A percentile compares a stretch with the other conserved stretches of the same genome.
These are phyloP conservation scores for Epinephelus cyanopodus DNA, from an alignment of 2,113 vertebrate genomes.

Conservation along the genomic window DNA sequence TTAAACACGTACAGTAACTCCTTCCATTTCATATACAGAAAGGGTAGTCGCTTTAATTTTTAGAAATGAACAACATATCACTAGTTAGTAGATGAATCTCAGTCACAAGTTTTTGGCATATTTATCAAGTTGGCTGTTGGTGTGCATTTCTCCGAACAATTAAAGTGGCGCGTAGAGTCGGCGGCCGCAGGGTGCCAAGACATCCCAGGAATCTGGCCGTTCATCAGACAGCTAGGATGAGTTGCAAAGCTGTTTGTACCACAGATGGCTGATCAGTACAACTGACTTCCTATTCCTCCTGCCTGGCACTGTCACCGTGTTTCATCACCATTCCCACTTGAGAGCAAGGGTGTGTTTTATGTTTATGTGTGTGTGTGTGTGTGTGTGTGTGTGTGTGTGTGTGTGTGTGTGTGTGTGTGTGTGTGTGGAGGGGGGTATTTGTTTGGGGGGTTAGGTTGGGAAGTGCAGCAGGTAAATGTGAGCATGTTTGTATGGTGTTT, in stretches of 20 bases:
- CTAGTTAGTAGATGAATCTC: background rate
- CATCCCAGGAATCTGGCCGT: conserved; percentile 77
- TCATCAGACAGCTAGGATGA: conserved; percentile 75
- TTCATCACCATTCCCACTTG: conserved; percentile 67
- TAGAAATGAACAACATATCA: background rate
- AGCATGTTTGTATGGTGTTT: conserved; percentile 42
- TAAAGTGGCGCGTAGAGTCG: conserved; percentile 65
- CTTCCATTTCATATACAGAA: background rate
- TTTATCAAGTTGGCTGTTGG: conserved; percentile 54
- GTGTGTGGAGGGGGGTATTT: background rate
- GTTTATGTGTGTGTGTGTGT: conserved; percentile 8
- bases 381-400: conserved; percentile 28
- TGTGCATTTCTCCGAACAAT: conserved; percentile 71
- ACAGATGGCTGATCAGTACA: conserved; percentile 87
- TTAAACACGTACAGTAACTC: background rate
- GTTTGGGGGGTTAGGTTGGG: background rate
- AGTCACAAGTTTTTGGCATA: conserved; percentile 41
- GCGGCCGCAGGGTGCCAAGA: conserved; percentile 71
- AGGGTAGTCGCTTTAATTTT: background rate
- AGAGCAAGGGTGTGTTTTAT: conserved; percentile 48
- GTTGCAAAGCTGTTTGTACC: conserved; percentile 81
- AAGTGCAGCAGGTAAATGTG: conserved; percentile 59
- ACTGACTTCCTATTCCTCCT: conserved; percentile 75
- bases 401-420: conserved; percentile 5
- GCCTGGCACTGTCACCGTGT: conserved; percentile 66